phyloP scores from a whole-genome alignment of 2,888 invertebrate genomes.

The Cepaea hortensis region DNA sequence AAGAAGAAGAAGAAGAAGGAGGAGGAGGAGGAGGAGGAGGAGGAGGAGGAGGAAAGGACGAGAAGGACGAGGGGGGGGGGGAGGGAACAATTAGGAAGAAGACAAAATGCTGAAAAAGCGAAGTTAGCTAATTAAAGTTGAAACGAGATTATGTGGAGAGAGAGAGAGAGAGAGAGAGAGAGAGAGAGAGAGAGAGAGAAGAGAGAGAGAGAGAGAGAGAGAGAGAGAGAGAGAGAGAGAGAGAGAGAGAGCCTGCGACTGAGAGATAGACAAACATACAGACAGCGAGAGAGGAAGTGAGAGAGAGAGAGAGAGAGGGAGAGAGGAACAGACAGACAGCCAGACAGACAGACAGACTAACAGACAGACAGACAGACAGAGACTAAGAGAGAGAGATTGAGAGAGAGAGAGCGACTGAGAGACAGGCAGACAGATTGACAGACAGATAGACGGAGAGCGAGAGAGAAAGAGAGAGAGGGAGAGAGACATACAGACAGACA shows the following conservation, averaged over 20 bases:
- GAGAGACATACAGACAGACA: neutral
- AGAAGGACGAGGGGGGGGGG: neutral
- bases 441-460: no score
- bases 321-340: no score
- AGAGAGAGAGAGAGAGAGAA: no score
- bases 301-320: neutral
- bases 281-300: neutral
- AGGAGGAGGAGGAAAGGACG: neutral
- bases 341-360: no score
- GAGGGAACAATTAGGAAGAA: neutral
- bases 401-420: no score
- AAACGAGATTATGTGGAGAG: neutral
- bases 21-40: slow-evolving; percentile 12
- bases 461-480: neutral
- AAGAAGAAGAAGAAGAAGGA: slow-evolving; percentile 12
- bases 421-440: no score
- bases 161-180: neutral
- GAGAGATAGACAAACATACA: no score
- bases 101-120: neutral
- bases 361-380: no score
- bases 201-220: no score
- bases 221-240: no score
- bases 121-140: neutral
- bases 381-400: no score
- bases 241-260: no score